Evolutionary conservation across 2,113 vertebrate genomes (phyloP), one percentile per base, ranked within the genome.

Genomic region (Chloropsis cyanopogon): DNA sequence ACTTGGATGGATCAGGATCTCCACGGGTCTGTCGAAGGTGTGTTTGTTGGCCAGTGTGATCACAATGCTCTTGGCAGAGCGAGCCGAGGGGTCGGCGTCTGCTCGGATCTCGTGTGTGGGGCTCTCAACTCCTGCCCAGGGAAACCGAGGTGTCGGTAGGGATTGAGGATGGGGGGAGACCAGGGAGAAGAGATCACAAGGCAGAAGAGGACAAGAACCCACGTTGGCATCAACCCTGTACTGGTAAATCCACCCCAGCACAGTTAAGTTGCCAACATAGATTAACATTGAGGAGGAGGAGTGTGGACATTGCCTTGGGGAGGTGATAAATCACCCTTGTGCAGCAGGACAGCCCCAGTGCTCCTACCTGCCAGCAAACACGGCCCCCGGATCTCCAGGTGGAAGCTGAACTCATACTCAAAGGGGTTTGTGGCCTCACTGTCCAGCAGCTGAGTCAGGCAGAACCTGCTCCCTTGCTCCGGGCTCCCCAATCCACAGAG

Each of bases 41-140:
- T 99, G 99, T 82, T 98, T 99, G 82, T 99, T 98, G 63, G 99
- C 99, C 97, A 99, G 97, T 0, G 98, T 99, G 98, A 99, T 98
- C 69, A 98, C 61, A 8, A 99, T 97, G 82, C 98, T 99, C 93
- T 97, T 98, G 94, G 99, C 99, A 0, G 99, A 99, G 91, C 82
- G 95, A 22, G 99, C 99, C 0, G 97, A 98, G 5, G 99, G 99
- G 89, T 99, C 98, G 0, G 99, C 99, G 0, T 99, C 99, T 0
- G 99, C 99, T 35, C 99, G 98, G 93, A 99, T 99, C 94, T 99
- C 98, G 0, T 99, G 99, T 2, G 99, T 99, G 3, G 99, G 99
- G 92, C 99, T 99, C 95, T 99, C 99, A 3, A 99, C 99, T 28
- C 99, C 99, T 99, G 97, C 54, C 78, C 16, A 0, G 61, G 41